Evolutionary conservation across 2,113 vertebrate genomes (phyloP), one percentile per base, ranked within the genome.

Genomic region (Neotragus pygmaeus): DNA sequence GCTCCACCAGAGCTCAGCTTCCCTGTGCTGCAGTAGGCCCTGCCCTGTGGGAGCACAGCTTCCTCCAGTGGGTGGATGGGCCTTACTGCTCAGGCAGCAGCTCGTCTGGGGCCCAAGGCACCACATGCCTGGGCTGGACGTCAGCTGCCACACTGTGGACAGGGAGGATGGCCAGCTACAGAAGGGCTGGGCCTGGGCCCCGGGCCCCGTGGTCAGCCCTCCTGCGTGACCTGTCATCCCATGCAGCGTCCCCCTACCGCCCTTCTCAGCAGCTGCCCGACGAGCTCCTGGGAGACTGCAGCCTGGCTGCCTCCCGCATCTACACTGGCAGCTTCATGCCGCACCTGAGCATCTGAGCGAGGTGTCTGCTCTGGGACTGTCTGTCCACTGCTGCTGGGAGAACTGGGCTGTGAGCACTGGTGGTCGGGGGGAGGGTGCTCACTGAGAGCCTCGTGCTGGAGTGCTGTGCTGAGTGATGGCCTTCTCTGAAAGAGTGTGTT

Each of bases 221-320:
- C 36, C 57, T 60, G 2, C 0, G 1, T 47, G 39, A 17, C 83
- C 83, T 45, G 17, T 33, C 17, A 17, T 30, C 57, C 17, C 2
- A 0, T 2, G 36, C 53, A 9, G 8, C 0, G 5, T 58, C 87
- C 27, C 5, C n/a, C 11, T 2, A 4, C 25, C 0, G 0, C 66
- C 45, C 21, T 75, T 30, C 16, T 43, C 9, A 3, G 82, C 15
- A 43, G 53, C 55, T 84, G 15, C 82, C 27, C 7, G 0, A 17
- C 0, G 4, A 58, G 36, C 51, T 39, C 1, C 11, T 4, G 49
- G 21, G 66, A 75, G 27, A 21, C 49, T 43, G 86, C 6, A 0
- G 2, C 28, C 49, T 43, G 43, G 47, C 17, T 33, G 39, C 17
- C 28, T 62, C 27, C 39, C 2, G 3, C 23, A 7, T 27, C 62